These are phyloP conservation scores for Leucophenga maculata DNA, from an alignment of 2,888 invertebrate species.

Conservation along the genomic window DNA sequence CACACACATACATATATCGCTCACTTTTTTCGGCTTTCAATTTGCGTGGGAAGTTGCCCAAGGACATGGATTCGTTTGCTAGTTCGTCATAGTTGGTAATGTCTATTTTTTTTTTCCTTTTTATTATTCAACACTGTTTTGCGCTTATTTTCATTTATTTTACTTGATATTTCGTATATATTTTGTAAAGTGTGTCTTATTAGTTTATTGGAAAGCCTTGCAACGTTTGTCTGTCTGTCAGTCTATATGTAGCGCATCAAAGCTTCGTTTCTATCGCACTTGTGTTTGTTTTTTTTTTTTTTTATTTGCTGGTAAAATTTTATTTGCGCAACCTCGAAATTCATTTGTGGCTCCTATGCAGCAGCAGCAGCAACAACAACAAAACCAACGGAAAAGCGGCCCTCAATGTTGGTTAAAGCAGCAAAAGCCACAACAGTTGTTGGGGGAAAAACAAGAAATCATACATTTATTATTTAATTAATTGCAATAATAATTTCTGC, in stretches of 20 bases:
- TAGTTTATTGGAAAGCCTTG: no score
- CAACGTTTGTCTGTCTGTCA: no score
- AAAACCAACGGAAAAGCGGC: not conserved
- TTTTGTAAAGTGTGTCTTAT: no score
- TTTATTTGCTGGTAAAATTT: conserved; percentile 24
- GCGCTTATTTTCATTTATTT: conserved; percentile 33
- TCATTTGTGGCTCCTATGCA: not conserved
- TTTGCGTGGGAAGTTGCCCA: conserved; percentile 66
- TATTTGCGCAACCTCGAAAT: not conserved
- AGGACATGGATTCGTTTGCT: conserved; percentile 58
- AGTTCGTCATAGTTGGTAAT: conserved; percentile 18
- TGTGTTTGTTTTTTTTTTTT: not conserved
- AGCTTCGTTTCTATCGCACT: not conserved
- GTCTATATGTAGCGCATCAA: not conserved
- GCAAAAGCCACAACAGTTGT: not conserved
- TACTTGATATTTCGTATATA: not conserved
- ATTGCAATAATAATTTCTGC: not conserved
- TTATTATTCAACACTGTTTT: conserved; percentile 12
- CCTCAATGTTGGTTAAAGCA: not conserved
- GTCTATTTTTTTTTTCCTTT: conserved; percentile 11
- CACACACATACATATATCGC: not conserved
- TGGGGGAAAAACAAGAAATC: not conserved
- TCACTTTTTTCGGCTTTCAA: conserved; percentile 29
- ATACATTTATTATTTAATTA: not conserved
- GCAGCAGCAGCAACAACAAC: no score